Evolutionary conservation across 2,797 vertebrate species (phyloP), one percentile per base, ranked within the genome.

Genomic region (Phalanger gymnotis): DNA sequence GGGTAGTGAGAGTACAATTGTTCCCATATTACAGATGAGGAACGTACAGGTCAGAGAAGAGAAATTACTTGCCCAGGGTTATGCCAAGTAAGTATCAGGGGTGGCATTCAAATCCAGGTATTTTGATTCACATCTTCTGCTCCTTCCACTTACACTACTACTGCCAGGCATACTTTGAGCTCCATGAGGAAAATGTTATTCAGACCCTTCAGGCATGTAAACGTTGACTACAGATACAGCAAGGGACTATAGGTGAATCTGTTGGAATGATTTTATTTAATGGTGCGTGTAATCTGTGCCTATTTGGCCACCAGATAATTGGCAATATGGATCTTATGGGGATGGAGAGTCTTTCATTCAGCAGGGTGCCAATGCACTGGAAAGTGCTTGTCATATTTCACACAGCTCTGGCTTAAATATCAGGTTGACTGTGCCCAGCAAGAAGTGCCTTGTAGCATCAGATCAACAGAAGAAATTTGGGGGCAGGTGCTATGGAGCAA

Each of bases 231-330:
- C 30, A 90, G n/a, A 53, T 34, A 22, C 40, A 10, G 53, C 28
- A 0, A 0, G 1, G 0, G 3, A 31, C 81, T 13, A 0, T 47
- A 27, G 73, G 14, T 27, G 27, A 92, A 25, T 19, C 16, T 4
- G 0, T 2, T 4, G 81, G 58, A 9, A 0, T 12, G 11, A 0
- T n/a, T 27, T 25, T 5, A 90, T 40, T 27, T 13, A 25, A 34
- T 0, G 0, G 13, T 0, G n/a, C 13, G 0, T 2, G 0, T 16
- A 53, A n/a, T 2, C 34, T 52, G 27, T 53, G 54, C 12, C 2
- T 2, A 53, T 34, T 40, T 0, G 5, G 52, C 4, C 66, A 0
- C 3, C 4, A n/a, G 52, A 47, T 1, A 19, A 5, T 0, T 5
- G 1, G 6, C 57, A 51, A 57, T 53, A 16, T 87, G 66, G 90